Conservation (phyloP, 2,113 vertebrate species). For the Phrynocephalus versicolor region DNA sequence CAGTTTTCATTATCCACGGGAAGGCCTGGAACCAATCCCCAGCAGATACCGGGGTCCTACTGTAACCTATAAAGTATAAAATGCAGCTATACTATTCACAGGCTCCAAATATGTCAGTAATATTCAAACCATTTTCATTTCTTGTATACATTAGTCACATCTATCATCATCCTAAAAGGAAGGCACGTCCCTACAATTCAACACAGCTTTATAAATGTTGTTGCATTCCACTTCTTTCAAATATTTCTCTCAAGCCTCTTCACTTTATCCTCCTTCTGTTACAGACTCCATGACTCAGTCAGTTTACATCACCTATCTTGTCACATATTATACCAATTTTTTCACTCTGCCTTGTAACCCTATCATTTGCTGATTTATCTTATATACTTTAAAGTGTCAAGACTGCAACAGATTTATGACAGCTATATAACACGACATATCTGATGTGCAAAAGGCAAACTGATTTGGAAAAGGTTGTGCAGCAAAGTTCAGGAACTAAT, state of each 20-base stretch:
- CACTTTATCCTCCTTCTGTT: background rate
- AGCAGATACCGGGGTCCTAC: no score
- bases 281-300: background rate
- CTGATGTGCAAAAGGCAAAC: background rate
- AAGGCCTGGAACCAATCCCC: no score
- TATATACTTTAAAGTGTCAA: background rate
- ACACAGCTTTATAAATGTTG: background rate
- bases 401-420: background rate
- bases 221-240: background rate
- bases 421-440: background rate
- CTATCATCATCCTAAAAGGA: background rate
- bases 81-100: background rate
- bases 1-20: no score
- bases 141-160: background rate
- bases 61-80: background rate
- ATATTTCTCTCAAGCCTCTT: background rate
- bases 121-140: background rate
- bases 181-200: background rate
- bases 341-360: background rate
- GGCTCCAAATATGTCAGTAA: no score
- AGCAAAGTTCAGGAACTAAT: background rate
- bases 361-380: background rate
- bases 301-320: background rate
- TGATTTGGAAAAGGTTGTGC: background rate
- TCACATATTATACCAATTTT: background rate